Percentiles rank a stretch among this genome's conserved stretches.
phyloP scores from a whole-genome alignment of 1,140 invertebrate species.

The Dendrolimus punctatus region DNA sequence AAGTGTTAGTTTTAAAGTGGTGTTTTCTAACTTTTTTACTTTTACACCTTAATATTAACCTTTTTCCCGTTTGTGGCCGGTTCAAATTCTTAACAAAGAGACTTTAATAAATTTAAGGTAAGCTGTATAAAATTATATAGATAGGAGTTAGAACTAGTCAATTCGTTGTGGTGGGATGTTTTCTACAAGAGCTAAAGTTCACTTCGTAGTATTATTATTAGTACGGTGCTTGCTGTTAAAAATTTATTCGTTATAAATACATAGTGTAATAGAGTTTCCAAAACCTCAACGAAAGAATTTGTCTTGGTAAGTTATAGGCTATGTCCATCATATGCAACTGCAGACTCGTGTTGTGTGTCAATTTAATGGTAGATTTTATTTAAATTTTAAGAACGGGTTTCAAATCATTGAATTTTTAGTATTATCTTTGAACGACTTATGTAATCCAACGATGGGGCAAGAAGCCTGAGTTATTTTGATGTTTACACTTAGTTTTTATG shows the following conservation, averaged over 20 bases:
- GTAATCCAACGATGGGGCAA: conserved; percentile 40
- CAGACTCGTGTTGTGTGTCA: conserved; percentile 28
- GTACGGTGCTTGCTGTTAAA: conserved; percentile 64
- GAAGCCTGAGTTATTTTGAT: conserved; percentile 38
- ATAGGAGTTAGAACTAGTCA: conserved; percentile 68
- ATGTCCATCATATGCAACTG: conserved; percentile 25
- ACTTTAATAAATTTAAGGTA: conserved; percentile 61
- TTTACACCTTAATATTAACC: conserved; percentile 12
- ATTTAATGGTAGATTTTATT: conserved; percentile 43
- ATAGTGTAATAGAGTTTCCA: conserved; percentile 29
- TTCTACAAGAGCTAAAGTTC: conserved; percentile 62
- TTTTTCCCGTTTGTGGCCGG: conserved; percentile 59
- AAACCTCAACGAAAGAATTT: conserved; percentile 48
- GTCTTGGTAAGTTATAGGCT: conserved; percentile 33
- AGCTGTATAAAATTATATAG: conserved; percentile 53
- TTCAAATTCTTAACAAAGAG: conserved; percentile 51
- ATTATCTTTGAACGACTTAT: conserved; percentile 19
- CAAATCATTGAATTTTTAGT: conserved; percentile 57
- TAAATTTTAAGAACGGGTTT: conserved; percentile 52
- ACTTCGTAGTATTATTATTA: conserved; percentile 54
- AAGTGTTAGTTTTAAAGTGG: conserved; percentile 7
- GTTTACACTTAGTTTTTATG: conserved; percentile 34
- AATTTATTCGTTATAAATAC: conserved; percentile 43
- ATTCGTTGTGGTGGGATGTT: conserved; percentile 66
- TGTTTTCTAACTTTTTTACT: conserved; percentile 6